A percentile compares a stretch with the other conserved stretches of the same genome.
Conservation (phyloP, 2,888 invertebrate species). For the Cephalotes varians region DNA sequence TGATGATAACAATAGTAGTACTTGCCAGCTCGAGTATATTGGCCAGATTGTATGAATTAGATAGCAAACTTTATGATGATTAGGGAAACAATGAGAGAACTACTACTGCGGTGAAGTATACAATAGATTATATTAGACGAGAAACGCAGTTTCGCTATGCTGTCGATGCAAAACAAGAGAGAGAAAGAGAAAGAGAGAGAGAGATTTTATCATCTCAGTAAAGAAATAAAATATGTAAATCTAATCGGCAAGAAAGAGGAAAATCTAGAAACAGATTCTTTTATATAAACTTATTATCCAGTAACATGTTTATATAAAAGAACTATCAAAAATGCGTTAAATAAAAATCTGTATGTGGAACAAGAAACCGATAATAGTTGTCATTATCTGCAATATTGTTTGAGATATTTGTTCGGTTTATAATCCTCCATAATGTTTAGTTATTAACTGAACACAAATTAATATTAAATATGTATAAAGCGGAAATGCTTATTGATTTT, state of each 20-base stretch:
- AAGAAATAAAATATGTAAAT: slow-evolving; percentile 1
- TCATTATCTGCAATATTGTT: neutral
- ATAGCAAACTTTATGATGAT: slow-evolving; percentile 42
- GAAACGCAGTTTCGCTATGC: neutral
- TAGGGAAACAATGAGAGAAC: slow-evolving; percentile 21
- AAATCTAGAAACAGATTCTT: neutral
- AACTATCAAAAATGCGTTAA: neutral
- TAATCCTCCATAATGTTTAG: neutral
- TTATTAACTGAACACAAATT: neutral
- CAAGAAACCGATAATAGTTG: slow-evolving; percentile 2
- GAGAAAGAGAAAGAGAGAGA: neutral
- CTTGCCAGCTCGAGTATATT: slow-evolving; percentile 23
- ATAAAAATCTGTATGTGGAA: neutral
- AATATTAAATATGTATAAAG: neutral
- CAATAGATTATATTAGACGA: slow-evolving; percentile 29
- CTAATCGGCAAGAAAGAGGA: neutral
- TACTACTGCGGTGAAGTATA: neutral
- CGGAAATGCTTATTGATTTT: neutral
- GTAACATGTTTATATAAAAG: neutral
- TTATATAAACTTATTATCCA: neutral
- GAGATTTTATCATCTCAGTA: neutral
- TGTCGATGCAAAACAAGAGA: slow-evolving; percentile 1
- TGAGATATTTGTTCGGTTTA: neutral
- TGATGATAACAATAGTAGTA: slow-evolving; percentile 26
- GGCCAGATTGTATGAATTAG: slow-evolving; percentile 34